These are phyloP conservation scores for Chymomyza fuscimana DNA, from an alignment of 2,888 invertebrate genomes.

Conservation along the genomic window DNA sequence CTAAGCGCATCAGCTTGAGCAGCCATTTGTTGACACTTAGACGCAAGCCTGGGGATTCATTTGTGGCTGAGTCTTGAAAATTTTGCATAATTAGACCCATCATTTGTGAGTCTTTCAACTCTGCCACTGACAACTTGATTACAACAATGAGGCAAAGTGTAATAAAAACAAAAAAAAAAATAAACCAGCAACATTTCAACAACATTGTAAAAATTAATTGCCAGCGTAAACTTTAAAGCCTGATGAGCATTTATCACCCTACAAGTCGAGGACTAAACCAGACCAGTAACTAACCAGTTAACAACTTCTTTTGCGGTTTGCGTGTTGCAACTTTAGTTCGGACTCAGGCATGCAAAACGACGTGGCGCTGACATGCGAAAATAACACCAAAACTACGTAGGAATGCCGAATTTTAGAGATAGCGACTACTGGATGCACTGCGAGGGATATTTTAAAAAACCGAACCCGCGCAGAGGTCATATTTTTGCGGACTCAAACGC, in stretches of 20 bases:
- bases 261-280: constrained; percentile 12
- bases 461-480: too few species aligned
- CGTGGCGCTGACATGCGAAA: not conserved
- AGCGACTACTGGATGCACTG: not conserved
- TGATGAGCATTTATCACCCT: constrained; percentile 72
- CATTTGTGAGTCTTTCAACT: constrained; percentile 43
- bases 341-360: constrained; percentile 43
- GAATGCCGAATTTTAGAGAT: not conserved
- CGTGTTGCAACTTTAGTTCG: constrained; percentile 41
- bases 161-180: not conserved
- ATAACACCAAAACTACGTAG: not conserved
- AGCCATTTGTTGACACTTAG: constrained; percentile 59
- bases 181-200: constrained; percentile 52
- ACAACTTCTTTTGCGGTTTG: constrained; percentile 54
- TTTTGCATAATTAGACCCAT: constrained; percentile 60
- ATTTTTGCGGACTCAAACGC: too few species aligned
- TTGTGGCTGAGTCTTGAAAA: not conserved
- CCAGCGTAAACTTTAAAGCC: constrained; percentile 64
- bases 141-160: constrained; percentile 16
- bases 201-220: constrained; percentile 75
- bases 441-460: not conserved
- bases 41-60: constrained; percentile 53
- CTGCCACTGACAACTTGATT: constrained; percentile 66
- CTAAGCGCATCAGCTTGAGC: constrained; percentile 33
- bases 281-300: not conserved